Base-by-base conservation (phyloP, 2,797 vertebrate genomes). In the Sarcophilus harrisii region DNA sequence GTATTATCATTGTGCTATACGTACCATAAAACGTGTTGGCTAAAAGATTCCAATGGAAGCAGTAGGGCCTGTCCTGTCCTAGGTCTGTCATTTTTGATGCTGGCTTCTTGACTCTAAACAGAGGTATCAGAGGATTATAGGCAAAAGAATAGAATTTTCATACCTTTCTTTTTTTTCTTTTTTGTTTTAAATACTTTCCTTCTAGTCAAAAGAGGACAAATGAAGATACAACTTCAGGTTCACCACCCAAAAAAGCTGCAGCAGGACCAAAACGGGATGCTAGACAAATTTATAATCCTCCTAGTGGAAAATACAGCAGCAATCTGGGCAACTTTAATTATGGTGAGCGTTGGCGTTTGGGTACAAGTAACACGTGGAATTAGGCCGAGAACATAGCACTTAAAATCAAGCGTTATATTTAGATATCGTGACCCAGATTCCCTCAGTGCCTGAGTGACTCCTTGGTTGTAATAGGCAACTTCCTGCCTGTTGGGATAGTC, bases 271-370 rank as follows among this genome's bases (percentile, higher is more conserved):
- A 99, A 98, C 99, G 99, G 96, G 99, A 99, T 94, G 99, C 99
- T 28, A 98, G 99, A 58, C 99, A 99, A 98, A 99, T 99, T 98
- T 99, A 99, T 98, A 99, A 99, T 95, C 99, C 99, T 90, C 99
- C 99, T 94, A 99, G 99, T 95, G 99, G 99, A 92, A 99, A 99
- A 98, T 99, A 99, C 98, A 99, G 99, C 96, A 99, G 99, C 98
- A 99, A 99, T 96, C 98, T 99, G 95, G 99, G 99, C 89, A 99
- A 99, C 97, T 99, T 99, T 98, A 99, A 98, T 95, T 99, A 99
- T 0, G 99, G 99, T 99, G 98, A 99, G 99, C 98, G 97, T 98
- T 98, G 97, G 96, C 96, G 97, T 98, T 98, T 98, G 96, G 96
- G 96, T 96, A 96, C 18, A 97, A 94, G 96, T 81, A 95, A 0